Evolutionary conservation across 2,113 vertebrate species (phyloP), one percentile per base, ranked within the genome.

Genomic region (Hippocampus abdominalis): DNA sequence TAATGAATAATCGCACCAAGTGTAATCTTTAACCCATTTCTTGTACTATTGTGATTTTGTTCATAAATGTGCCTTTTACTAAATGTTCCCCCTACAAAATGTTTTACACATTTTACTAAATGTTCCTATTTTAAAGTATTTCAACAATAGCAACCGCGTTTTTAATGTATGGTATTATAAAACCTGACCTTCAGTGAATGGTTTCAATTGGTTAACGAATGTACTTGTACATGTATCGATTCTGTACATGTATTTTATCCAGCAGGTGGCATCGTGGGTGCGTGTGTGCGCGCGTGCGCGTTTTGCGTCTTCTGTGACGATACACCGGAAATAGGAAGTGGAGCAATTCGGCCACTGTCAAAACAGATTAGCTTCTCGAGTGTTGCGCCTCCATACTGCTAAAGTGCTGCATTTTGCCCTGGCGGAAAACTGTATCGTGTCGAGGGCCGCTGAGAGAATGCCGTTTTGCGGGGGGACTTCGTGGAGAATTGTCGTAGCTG

Each of bases 261-360:
- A 80, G 44, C 20, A 79, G 85, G 71, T 18, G 81, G 66, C 80
- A 64, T 54, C 66, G 51, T 78, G 8, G 53, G 25, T 18, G 0
- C 25, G 7, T 11, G 63, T 76, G 32, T 0, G 32, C 32, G 32
- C 32, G 32, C 5, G 4, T 36, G 32, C 32, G 20, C 21, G 0
- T 29, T 8, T 12, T 36, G 32, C 32, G 0, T 36, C 29, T 36
- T 36, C 32, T 36, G 63, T 78, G 74, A 80, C 69, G 74, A 29
- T 20, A 74, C 63, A 57, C 73, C 77, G 82, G 78, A 88, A 87
- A 2, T 46, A 61, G 70, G 67, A 81, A 82, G 81, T 1, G 3
- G 18, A 20, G 57, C 16, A 2, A 27, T 64, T 68, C 25, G 4
- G 8, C 25, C 36, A 25, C 39, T 48, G 53, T 16, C 10, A 15